Percentiles rank a stretch among this genome's conserved stretches.
These are phyloP conservation scores for Miltochrista miniata DNA, from an alignment of 2,888 invertebrate species.

Conservation along the genomic window DNA sequence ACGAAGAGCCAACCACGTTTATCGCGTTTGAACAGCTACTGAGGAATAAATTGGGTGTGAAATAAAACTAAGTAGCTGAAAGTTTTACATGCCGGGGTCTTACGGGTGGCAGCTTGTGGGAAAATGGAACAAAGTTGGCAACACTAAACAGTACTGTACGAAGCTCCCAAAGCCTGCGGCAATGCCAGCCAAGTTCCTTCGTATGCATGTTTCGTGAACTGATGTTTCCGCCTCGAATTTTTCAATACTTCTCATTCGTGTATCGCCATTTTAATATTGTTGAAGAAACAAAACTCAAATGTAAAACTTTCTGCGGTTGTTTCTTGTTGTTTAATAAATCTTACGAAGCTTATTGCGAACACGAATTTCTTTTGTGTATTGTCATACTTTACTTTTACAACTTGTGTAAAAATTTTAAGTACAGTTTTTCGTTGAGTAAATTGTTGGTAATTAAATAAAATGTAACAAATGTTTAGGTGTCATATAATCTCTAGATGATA, in stretches of 20 bases:
- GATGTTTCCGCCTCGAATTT: conserved; percentile 52
- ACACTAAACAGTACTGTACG: conserved; percentile 23
- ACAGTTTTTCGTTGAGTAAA: neutral
- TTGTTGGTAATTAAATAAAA: neutral
- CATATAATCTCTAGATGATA: too few species aligned
- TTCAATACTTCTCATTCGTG: conserved; percentile 52
- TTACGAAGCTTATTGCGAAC: conserved; percentile 36
- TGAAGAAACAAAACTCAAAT: conserved; percentile 49
- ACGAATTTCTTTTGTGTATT: conserved; percentile 30
- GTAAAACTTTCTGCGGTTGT: conserved; percentile 40
- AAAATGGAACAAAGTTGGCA: conserved; percentile 32
- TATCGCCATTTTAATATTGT: conserved; percentile 53
- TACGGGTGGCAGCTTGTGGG: conserved; percentile 31
- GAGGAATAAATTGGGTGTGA: conserved; percentile 64
- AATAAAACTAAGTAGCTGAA: conserved; percentile 69
- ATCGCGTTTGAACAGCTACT: conserved; percentile 53
- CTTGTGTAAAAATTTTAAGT: neutral
- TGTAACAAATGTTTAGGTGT: too few species aligned
- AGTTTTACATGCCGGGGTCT: conserved; percentile 51
- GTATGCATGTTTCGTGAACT: conserved; percentile 47
- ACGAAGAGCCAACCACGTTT: conserved; percentile 48
- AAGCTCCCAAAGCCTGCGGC: conserved; percentile 24
- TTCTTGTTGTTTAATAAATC: conserved; percentile 51
- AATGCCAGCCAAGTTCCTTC: conserved; percentile 53
- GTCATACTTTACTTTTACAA: conserved; percentile 24